These are phyloP conservation scores for Coleophora deauratella DNA, from an alignment of 2,888 invertebrate genomes.

Conservation along the genomic window DNA sequence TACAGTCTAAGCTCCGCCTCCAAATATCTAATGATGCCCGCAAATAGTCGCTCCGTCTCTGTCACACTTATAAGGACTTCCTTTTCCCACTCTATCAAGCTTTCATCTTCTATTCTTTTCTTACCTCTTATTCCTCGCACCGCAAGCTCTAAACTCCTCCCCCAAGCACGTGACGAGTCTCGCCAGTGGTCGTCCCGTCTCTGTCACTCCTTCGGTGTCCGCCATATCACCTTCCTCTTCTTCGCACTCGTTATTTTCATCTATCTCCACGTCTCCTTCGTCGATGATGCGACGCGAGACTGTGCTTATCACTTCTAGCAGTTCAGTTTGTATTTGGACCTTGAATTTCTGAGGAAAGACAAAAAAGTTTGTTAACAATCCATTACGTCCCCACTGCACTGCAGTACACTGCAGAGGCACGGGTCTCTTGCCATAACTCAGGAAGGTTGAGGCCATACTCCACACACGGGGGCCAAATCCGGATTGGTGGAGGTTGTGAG, in stretches of 20 bases:
- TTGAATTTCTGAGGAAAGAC: constrained; percentile 78
- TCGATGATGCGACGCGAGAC: constrained; percentile 85
- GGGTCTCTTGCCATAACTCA: too few relatives aligned
- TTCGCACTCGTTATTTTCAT: constrained; percentile 32
- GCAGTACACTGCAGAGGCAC: too few relatives aligned
- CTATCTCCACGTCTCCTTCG: constrained; percentile 57
- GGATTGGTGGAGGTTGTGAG: too few relatives aligned
- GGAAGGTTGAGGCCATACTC: too few relatives aligned
- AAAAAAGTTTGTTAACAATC: too few relatives aligned
- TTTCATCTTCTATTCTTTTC: background rate
- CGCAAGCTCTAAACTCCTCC: constrained; percentile 56
- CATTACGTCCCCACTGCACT: too few relatives aligned
- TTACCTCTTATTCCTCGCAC: constrained; percentile 53
- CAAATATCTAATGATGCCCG: too few relatives aligned
- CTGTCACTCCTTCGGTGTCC: constrained; percentile 36
- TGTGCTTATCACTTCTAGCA: constrained; percentile 84
- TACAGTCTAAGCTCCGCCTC: background rate
- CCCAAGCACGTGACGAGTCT: constrained; percentile 42
- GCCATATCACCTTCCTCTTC: constrained; percentile 39
- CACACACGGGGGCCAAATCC: too few relatives aligned
- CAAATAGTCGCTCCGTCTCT: too few relatives aligned
- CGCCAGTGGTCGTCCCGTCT: constrained; percentile 51
- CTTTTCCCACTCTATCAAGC: background rate
- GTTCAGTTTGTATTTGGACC: constrained; percentile 86
- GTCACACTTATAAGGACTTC: background rate